phyloP scores from a whole-genome alignment of 2,797 vertebrate genomes.

The Ispidina picta region DNA sequence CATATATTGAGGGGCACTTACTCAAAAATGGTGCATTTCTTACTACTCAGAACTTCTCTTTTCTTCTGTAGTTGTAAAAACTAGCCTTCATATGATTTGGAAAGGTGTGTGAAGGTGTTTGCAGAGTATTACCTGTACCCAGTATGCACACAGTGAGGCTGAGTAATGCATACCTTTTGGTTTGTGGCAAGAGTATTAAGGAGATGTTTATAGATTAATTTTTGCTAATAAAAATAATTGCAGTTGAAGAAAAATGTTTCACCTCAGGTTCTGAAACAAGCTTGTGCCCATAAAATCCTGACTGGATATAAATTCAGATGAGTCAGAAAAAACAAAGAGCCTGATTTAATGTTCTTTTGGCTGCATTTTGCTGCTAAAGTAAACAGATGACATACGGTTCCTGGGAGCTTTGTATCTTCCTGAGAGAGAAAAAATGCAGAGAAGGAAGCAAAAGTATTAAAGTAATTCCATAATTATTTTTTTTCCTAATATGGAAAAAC shows the following conservation, averaged over 20 bases:
- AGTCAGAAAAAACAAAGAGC: conserved; percentile 54
- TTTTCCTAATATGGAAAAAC: neutral
- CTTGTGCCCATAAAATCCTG: conserved; percentile 29
- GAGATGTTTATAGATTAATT: conserved; percentile 51
- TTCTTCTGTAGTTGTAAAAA: neutral
- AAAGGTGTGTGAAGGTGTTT: neutral
- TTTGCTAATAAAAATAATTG: conserved; percentile 63
- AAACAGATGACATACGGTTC: conserved; percentile 29
- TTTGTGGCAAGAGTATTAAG: conserved; percentile 45
- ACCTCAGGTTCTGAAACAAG: conserved; percentile 55
- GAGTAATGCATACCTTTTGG: conserved; percentile 40
- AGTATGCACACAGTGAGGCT: neutral
- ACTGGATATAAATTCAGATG: conserved; percentile 52
- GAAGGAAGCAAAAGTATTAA: neutral
- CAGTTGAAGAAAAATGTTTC: conserved; percentile 52
- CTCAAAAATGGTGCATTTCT: neutral
- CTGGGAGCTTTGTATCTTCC: conserved; percentile 1
- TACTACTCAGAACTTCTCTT: neutral
- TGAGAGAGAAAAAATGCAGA: neutral
- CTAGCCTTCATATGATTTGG: neutral
- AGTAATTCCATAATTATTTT: neutral
- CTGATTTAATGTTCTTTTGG: conserved; percentile 33
- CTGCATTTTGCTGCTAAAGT: neutral
- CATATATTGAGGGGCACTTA: neutral
- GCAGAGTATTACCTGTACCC: neutral